Percentiles rank a stretch among this genome's conserved stretches.
phyloP scores from a whole-genome alignment of 2,888 invertebrate species.

The Scaeva pyrastri region DNA sequence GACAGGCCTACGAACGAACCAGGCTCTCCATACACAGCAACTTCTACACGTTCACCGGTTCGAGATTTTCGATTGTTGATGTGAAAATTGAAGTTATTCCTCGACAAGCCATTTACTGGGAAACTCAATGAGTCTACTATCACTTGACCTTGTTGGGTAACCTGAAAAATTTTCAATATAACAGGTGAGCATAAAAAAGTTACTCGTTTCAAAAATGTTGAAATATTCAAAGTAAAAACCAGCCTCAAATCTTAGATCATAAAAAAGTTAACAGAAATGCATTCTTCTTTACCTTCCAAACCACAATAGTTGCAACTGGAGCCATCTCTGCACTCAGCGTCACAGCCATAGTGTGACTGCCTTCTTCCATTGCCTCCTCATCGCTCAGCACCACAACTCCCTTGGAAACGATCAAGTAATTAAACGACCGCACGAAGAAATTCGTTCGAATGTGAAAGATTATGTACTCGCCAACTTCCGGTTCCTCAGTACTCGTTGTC shows the following conservation, averaged over 20 bases:
- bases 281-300: conserved; percentile 88
- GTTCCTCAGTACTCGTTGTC: conserved; percentile 90
- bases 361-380: conserved; percentile 91
- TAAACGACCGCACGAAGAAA: conserved; percentile 93
- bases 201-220: not conserved
- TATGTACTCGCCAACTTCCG: conserved; percentile 95
- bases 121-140: conserved; percentile 95
- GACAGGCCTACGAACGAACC: conserved; percentile 95
- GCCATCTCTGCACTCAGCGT: conserved; percentile 94
- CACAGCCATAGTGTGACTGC: conserved; percentile 90
- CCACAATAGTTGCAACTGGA: conserved; percentile 93
- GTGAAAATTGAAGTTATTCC: conserved; percentile 92
- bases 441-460: conserved; percentile 96
- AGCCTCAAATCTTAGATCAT: too few relatives aligned
- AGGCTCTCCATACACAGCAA: conserved; percentile 95
- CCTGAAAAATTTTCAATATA: conserved; percentile 20
- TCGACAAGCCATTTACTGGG: conserved; percentile 95
- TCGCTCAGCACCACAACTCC: conserved; percentile 93
- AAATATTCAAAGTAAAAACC: too few relatives aligned
- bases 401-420: conserved; percentile 94
- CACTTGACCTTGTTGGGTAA: conserved; percentile 90
- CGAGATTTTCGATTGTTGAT: conserved; percentile 96
- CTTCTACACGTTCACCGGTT: conserved; percentile 94
- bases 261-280: too few relatives aligned
- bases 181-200: too few relatives aligned